A percentile compares a stretch with the other conserved stretches of the same genome.
phyloP scores from a whole-genome alignment of 2,888 invertebrate species.

The Physocephala rufipes region DNA sequence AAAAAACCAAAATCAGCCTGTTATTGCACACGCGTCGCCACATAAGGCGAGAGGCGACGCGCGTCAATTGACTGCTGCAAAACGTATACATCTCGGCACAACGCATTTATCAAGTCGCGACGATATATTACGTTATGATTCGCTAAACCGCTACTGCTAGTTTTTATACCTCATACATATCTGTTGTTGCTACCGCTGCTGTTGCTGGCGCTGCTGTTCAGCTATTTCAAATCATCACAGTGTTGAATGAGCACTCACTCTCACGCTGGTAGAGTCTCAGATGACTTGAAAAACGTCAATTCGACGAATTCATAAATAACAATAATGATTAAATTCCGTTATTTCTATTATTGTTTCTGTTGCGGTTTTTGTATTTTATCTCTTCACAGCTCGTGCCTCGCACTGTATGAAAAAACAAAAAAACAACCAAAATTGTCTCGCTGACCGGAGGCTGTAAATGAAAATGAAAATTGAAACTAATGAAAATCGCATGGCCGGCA shows the following conservation, averaged over 20 bases:
- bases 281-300: not conserved
- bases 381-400: constrained; percentile 11
- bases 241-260: constrained; percentile 22
- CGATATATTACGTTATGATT: constrained; percentile 18
- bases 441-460: constrained; percentile 4
- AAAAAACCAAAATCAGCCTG: not conserved
- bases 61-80: not conserved
- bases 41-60: not conserved
- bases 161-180: no score
- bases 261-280: not conserved
- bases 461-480: constrained; percentile 21
- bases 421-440: not conserved
- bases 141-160: constrained; percentile 2
- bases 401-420: constrained; percentile 1
- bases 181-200: no score
- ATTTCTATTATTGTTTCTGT: not conserved
- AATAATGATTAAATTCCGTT: not conserved
- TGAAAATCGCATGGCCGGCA: constrained; percentile 9
- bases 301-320: not conserved
- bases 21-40: not conserved
- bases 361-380: not conserved
- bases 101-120: no score
- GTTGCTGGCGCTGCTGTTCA: not conserved
- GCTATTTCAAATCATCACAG: constrained; percentile 21
- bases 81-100: not conserved